Evolutionary conservation across 2,888 invertebrate species (phyloP).

Genomic region (Volucella zonaria): DNA sequence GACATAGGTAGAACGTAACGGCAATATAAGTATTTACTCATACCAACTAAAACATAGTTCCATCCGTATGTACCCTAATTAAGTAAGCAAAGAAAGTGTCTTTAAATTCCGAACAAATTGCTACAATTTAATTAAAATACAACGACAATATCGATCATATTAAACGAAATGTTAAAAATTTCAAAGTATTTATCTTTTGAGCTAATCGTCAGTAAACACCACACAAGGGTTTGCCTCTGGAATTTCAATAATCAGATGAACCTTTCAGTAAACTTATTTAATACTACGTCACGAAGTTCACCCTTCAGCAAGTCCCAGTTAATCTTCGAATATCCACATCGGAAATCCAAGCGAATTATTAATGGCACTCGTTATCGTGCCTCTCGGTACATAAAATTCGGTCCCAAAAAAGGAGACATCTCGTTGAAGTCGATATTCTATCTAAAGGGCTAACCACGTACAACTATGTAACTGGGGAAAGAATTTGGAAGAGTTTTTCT

Average conservation of each 20-base stretch:
- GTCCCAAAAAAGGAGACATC: slow-evolving; percentile 39
- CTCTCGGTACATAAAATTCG: slow-evolving; percentile 82
- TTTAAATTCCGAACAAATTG: too few species aligned
- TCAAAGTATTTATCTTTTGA: slow-evolving; percentile 36
- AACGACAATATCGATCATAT: slow-evolving; percentile 12
- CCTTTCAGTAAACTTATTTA: slow-evolving; percentile 52
- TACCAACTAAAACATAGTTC: too few species aligned
- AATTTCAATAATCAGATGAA: slow-evolving; percentile 54
- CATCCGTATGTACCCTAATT: too few species aligned
- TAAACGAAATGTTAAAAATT: slow-evolving; percentile 35
- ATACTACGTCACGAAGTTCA: slow-evolving; percentile 46
- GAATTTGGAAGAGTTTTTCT: slow-evolving; percentile 9
- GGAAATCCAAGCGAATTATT: slow-evolving; percentile 77
- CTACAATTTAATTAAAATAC: slow-evolving; percentile 37
- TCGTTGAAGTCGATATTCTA: slow-evolving; percentile 42
- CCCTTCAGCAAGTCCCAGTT: slow-evolving; percentile 27
- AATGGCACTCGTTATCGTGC: slow-evolving; percentile 82
- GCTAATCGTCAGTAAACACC: slow-evolving; percentile 25
- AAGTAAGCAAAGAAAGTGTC: too few species aligned
- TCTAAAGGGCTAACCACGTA: slow-evolving; percentile 42
- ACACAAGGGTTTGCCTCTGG: neutral
- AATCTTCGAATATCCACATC: slow-evolving; percentile 25
- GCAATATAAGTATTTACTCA: too few species aligned
- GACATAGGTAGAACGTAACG: too few species aligned
- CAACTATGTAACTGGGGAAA: slow-evolving; percentile 12